Evolutionary conservation across 37 sponge, comb jelly and placozoan genomes (phyloP), one percentile per base, ranked within the genome.

Genomic region (Halichondria panicea): DNA sequence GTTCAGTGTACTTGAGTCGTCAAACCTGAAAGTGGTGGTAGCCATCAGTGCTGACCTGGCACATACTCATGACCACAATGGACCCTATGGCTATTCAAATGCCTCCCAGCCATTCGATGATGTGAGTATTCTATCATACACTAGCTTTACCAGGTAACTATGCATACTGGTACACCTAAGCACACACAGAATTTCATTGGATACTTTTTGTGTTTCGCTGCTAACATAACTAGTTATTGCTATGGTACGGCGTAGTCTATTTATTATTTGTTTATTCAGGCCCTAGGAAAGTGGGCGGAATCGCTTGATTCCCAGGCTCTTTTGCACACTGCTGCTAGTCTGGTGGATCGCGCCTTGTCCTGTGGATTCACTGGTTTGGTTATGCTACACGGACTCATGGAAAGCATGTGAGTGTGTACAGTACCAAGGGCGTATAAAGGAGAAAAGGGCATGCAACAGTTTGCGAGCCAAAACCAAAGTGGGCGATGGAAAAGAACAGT

Each of bases 301-400:
- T 60, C 66, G 0, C 40, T 81, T 46, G 31, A 75, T 21, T 11
- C 53, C 30, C 1, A 45, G 28, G 34, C 70, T 21, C 83, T 90
- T 18, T 39, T 90, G 40, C 52, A 27, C 55, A 82, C 75, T 21
- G 91, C 91, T 50, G 82, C 91, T 59, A 68, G 46, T 39, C 31
- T 75, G 24, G 91, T 80, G 42, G 88, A 90, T 72, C 76, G 67
- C 37, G 88, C 83, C n/a, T 52, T 82, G 40, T 90, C 91, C 22
- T 90, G 91, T 76, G 91, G 91, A 0, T 90, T 63, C 60, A 90
- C 91, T 43, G 91, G 91, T 40, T 53, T 90, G 68, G 91, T 90
- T 37, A 81, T 86, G 78, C 54, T 90, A 30, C 88, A 90, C 30
- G 91, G 91, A 30, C n/a, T 90, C 1, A 22, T 90, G 37, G 37